Evolutionary conservation across 2,888 invertebrate species (phyloP).

Genomic region (Dryococelus australis): DNA sequence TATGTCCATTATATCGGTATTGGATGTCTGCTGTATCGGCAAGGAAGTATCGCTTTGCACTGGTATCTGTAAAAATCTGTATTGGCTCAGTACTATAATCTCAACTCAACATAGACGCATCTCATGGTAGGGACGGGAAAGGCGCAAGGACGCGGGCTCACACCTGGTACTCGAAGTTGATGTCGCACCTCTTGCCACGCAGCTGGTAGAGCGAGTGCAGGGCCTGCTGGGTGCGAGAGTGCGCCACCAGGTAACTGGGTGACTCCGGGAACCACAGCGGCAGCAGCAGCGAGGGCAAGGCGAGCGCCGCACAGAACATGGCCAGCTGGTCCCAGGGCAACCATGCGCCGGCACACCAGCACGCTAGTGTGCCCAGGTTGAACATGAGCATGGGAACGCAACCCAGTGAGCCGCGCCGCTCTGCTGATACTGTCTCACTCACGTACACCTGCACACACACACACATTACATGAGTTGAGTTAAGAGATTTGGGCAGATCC

Average conservation of each 20-base stretch:
- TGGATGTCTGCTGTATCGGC: no score
- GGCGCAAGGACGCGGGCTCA: no score
- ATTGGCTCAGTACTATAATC: no score
- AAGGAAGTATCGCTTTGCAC: no score
- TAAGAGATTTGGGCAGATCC: no score
- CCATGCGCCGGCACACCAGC: constrained; percentile 44
- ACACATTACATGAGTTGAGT: background rate
- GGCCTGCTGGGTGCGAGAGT: constrained; percentile 37
- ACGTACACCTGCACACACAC: constrained; percentile 39
- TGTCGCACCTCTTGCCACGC: constrained; percentile 42
- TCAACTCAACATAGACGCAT: no score
- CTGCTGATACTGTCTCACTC: constrained; percentile 41
- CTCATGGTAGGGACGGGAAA: no score
- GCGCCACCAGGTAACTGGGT: constrained; percentile 43
- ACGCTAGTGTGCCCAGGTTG: constrained; percentile 43
- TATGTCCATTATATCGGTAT: no score
- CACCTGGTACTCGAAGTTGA: constrained; percentile 43
- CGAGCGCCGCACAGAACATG: constrained; percentile 41
- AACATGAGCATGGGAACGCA: constrained; percentile 46
- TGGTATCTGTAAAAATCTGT: no score
- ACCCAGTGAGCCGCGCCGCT: constrained; percentile 44
- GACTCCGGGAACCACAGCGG: constrained; percentile 43
- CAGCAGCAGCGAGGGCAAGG: constrained; percentile 43
- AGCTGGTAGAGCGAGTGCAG: constrained; percentile 40
- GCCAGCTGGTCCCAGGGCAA: constrained; percentile 44